Base-by-base conservation (phyloP, 2,113 vertebrate genomes). In the Nematolebias whitei region DNA sequence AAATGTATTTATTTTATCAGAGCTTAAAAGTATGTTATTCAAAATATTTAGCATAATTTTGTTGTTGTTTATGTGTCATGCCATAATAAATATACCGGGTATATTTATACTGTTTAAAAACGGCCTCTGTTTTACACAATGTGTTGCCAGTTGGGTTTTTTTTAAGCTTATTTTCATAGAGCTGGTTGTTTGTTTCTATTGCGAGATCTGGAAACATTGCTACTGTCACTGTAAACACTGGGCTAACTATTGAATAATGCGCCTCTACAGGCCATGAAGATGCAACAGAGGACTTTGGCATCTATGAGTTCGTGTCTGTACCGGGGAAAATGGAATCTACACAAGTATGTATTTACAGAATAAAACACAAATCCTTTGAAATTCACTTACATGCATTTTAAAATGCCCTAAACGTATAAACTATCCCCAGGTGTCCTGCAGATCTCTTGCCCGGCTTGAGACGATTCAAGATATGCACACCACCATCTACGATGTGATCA, bases 281-380 rank as follows among this genome's bases (percentile, higher is more conserved):
- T 85, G 96, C 96, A 68, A 90, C 90, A 5, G 95, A 96, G 87
- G 97, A 99, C 88, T 99, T 98, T 77, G 97, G 96, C 50, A 96
- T 98, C 82, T 99, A 99, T 35, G 97, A 99, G 86, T 98, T 99
- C 88, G 92, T 99, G 32, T 85, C 95, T 66, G 90, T 96, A 84
- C 95, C 96, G 41, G 95, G 94, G 64, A 90, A 90, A 87, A 88
- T 92, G 71, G 91, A 88, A 23, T 91, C 92, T 26, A 84, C 93
- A 44, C 93, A 91, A 94, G 97, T 99, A 86, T 74, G 74, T 48
- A 58, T 35, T 35, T 35, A 9, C 32, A 35, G 32, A 35, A 35
- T 1, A 35, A 7, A 35, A 35, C 26, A 29, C 26, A 16, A 66
- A 38, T 16, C 18, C 24, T 22, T 56, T 19, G 13, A 12, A 26